Evolutionary conservation across 2,888 invertebrate genomes (phyloP).

Genomic region (Cerastis rubricosa): DNA sequence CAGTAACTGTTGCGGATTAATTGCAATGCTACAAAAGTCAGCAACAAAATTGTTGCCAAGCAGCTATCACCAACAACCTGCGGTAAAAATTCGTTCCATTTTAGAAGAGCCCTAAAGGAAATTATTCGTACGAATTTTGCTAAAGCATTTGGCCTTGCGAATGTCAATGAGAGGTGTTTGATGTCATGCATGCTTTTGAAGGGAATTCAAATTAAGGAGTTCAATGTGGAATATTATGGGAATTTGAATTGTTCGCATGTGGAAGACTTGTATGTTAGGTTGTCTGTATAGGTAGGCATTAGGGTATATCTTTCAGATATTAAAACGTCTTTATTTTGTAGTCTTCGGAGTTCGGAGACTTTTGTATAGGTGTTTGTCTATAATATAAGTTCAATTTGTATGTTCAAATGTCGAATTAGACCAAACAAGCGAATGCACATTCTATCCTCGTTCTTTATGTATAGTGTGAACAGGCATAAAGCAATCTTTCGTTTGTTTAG

Average conservation of each 20-base stretch:
- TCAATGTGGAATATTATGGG: slow-evolving; percentile 27
- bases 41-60: neutral
- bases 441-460: too few relatives aligned
- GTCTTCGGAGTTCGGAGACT: neutral
- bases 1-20: neutral
- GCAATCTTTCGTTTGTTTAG: neutral
- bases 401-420: neutral
- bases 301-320: neutral
- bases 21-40: neutral
- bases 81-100: neutral
- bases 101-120: slow-evolving; percentile 44
- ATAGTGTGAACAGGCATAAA: neutral
- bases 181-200: slow-evolving; percentile 46
- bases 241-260: slow-evolving; percentile 31
- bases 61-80: neutral
- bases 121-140: slow-evolving; percentile 59
- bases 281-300: neutral
- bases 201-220: slow-evolving; percentile 57
- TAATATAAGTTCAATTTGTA: too few relatives aligned
- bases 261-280: neutral
- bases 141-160: slow-evolving; percentile 51
- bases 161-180: slow-evolving; percentile 51
- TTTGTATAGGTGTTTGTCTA: neutral
- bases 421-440: too few relatives aligned
- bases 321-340: neutral